Percentiles rank a stretch among this genome's conserved stretches.
Conservation (phyloP, 2,113 vertebrate genomes). For the Odocoileus hemionus region DNA sequence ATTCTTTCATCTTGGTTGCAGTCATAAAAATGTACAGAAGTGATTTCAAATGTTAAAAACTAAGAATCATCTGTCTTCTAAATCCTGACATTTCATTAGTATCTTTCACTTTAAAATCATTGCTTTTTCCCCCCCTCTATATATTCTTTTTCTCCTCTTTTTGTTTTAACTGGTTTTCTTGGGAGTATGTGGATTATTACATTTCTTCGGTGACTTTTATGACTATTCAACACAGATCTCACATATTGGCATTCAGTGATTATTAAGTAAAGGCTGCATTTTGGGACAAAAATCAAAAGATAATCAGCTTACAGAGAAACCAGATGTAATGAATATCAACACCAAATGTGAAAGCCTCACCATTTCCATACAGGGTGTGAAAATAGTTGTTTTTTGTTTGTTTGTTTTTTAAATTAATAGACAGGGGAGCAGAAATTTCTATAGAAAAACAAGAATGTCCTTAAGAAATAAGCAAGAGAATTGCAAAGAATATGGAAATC, state of each 20-base stretch:
- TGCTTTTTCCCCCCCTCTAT: neutral
- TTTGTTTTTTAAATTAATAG: neutral
- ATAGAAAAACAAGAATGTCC: neutral
- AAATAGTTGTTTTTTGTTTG: neutral
- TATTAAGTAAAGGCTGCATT: neutral
- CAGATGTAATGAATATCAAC: neutral
- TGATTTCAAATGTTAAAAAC: neutral
- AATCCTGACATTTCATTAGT: neutral
- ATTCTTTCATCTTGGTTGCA: neutral
- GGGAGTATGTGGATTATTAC: neutral
- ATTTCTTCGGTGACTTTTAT: neutral
- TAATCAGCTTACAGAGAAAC: neutral
- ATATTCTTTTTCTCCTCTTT: neutral
- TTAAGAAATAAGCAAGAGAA: neutral
- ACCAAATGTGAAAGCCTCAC: neutral
- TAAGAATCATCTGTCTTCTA: neutral
- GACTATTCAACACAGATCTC: neutral
- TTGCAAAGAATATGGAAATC: neutral
- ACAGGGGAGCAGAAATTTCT: neutral
- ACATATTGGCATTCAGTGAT: neutral
- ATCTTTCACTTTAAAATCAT: neutral
- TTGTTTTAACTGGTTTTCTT: neutral
- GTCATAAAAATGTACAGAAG: neutral
- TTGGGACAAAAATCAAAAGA: neutral
- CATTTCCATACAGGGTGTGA: neutral